Conservation (phyloP, 2,113 vertebrate genomes). For the Girardinichthys multiradiatus region DNA sequence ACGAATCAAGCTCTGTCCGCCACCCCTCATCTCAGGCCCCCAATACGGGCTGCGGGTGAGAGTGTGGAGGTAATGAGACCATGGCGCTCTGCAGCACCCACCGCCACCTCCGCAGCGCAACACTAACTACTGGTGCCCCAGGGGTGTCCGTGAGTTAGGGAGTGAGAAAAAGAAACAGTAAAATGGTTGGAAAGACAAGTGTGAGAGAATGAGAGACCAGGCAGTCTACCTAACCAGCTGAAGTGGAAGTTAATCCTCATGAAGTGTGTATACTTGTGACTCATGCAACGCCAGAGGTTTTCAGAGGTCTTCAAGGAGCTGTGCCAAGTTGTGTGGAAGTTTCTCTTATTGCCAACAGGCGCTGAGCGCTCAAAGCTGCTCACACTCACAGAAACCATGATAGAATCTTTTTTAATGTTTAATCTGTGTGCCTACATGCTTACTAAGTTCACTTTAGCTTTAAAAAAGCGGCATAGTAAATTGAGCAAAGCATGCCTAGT, state of each 20-base stretch:
- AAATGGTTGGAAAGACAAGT: slow-evolving; percentile 48
- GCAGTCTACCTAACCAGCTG: slow-evolving; percentile 79
- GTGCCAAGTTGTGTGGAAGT: slow-evolving; percentile 74
- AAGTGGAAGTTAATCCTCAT: slow-evolving; percentile 77
- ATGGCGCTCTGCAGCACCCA: slow-evolving; percentile 46
- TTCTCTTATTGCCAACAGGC: slow-evolving; percentile 66
- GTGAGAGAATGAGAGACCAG: slow-evolving; percentile 54
- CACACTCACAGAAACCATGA: slow-evolving; percentile 31
- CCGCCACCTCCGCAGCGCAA: slow-evolving; percentile 65
- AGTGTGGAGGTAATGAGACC: slow-evolving; percentile 77
- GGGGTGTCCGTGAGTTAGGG: slow-evolving; percentile 70
- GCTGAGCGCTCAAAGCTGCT: slow-evolving; percentile 37
- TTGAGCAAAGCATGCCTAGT: neutral
- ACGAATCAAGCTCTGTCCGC: slow-evolving; percentile 69
- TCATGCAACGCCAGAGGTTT: slow-evolving; percentile 68
- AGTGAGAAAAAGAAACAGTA: slow-evolving; percentile 58
- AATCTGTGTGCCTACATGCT: neutral
- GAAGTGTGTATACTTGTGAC: slow-evolving; percentile 61
- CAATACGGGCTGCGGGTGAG: slow-evolving; percentile 55
- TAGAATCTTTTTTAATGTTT: slow-evolving; percentile 2
- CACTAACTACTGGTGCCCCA: slow-evolving; percentile 72
- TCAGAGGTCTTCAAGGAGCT: slow-evolving; percentile 66
- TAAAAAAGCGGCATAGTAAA: neutral
- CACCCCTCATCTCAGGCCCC: slow-evolving; percentile 62
- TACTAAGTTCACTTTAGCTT: neutral